phyloP scores from a whole-genome alignment of 2,113 vertebrate genomes.

The Pterocles orientalis region DNA sequence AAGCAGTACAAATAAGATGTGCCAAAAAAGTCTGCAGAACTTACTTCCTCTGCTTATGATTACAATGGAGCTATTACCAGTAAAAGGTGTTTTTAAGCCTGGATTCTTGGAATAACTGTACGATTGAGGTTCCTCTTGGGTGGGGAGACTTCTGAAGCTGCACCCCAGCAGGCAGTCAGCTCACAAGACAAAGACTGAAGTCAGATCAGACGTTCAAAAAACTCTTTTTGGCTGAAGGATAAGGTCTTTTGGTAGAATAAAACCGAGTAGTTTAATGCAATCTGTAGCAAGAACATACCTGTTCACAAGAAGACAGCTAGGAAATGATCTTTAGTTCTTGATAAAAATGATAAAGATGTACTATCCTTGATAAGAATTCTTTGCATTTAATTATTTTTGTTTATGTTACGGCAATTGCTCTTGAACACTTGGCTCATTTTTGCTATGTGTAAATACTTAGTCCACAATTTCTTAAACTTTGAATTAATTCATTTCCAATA shows the following conservation, averaged over 20 bases:
- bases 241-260: not conserved
- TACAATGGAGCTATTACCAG: not conserved
- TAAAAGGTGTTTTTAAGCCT: not conserved
- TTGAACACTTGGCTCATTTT: slow-evolving; percentile 46
- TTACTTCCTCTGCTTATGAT: not conserved
- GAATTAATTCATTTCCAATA: not conserved
- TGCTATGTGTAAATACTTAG: slow-evolving; percentile 26
- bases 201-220: not conserved
- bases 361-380: not conserved
- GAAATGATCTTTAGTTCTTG: not conserved
- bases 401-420: slow-evolving; percentile 26
- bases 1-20: not conserved
- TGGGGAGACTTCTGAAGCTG: not conserved
- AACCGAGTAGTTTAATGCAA: not conserved
- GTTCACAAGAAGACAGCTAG: not conserved
- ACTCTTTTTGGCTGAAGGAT: not conserved
- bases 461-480: slow-evolving; percentile 9
- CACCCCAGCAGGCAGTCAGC: not conserved
- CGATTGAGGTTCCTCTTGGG: fast-evolving
- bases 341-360: not conserved
- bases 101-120: not conserved
- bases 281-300: not conserved
- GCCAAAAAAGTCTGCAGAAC: not conserved
- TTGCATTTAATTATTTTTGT: slow-evolving; percentile 36
- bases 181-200: not conserved